Base-by-base conservation (phyloP, 2,797 vertebrate species). In the Cyclura pinguis region DNA sequence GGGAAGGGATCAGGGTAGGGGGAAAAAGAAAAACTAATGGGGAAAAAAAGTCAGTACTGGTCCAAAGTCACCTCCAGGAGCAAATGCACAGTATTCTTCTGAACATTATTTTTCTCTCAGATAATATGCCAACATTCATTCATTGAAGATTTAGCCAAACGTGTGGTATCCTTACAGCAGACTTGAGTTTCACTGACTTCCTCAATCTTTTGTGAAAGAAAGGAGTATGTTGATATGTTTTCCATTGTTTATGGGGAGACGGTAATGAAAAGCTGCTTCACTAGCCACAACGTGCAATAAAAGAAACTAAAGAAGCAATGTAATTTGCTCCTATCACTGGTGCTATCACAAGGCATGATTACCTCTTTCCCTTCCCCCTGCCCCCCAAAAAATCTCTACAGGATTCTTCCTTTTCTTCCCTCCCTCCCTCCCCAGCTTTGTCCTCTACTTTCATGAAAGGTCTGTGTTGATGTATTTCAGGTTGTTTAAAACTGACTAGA, bases 391-490 rank as follows among this genome's bases (percentile, higher is more conserved):
- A 47, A 77, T 22, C 7, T 9, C 1, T 52, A 27, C 22, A 69
- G 42, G 22, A 76, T 87, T 62, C 38, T 82, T 59, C n/a, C 52
- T n/a, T 59, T 74, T 27, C 35, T 9, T 55, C 84, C 29, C 12
- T 32, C 35, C 32, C 73, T 5, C 35, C 13, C 80, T 83, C 87
- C 35, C 24, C 32, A n/a, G 16, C 55, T 62, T 59, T 74, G 72
- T 52, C 47, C 78, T 0, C 10, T 50, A 8, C 1, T 85, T 89
- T 64, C 20, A 22, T 73, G 6, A 77, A 94, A 92, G 77, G 82
- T 94, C 85, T 74, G 62, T 86, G 59, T 22, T 93, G 27, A 89
- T 94, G 92, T 95, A 91, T 93, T 94, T 92, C 86, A 73, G 89
- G 91, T 92, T 72, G 85, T 91, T 88, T 87, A 57, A 72, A 89